Base-by-base conservation (phyloP, 2,888 invertebrate species). In the Lypha dubia region DNA sequence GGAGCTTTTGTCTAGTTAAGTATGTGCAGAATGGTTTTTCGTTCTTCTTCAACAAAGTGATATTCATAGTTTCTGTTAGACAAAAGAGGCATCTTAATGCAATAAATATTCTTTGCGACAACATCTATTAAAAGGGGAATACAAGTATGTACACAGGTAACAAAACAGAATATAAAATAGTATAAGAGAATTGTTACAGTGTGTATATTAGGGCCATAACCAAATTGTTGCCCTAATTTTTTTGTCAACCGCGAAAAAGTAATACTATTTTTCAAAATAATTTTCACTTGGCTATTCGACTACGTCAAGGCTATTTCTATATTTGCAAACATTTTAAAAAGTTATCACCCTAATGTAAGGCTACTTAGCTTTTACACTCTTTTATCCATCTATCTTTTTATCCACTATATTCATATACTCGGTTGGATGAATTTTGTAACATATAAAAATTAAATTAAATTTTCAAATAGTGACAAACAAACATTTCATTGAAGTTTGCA, bases 21-120 rank as follows among this genome's bases (percentile, higher is more conserved):
- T n/a, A n/a, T n/a, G n/a, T 15, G n/a, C 15, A 9, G 20, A 76
- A 71, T 35, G 56, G 13, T 58, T 46, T 53, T 70, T 79, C 22
- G 13, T 32, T 60, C 13, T 60, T 51, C 22, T 44, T 35, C 15
- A 28, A 68, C 32, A 75, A 51, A 74, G 60, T 32, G 35, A 65
- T 58, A 32, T 53, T 49, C 20, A 56, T 74, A 62, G 49, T 49
- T 17, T 28, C 65, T 75, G 41, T 68, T 73, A 77, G 73, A 80
- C 46, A 73, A 84, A 80, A 81, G 56, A 70, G 68, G 75, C 77
- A 84, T 84, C 76, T 84, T 84, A 84, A 84, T 81, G 81, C 58
- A 84, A 81, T 81, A 81, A 84, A 77, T 84, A 81, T 68, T 70
- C 73, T 77, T 76, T 77, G 62, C 41, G 65, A 68, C 41, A 73